phyloP scores from a whole-genome alignment of 2,797 vertebrate species.

The Peromyscus attwateri region DNA sequence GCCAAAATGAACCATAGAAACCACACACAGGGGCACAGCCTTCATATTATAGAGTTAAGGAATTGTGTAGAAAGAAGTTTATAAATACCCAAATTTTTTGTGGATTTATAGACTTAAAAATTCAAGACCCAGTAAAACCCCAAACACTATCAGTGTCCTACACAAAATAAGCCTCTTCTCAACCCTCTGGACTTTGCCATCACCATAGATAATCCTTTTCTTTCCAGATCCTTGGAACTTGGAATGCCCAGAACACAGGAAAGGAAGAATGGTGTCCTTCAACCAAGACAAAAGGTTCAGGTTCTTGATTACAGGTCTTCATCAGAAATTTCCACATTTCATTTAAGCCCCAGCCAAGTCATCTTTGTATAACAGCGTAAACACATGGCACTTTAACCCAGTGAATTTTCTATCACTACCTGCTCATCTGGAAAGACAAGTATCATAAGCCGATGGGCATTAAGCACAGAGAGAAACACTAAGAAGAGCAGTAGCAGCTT shows the following conservation, averaged over 20 bases:
- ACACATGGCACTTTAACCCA: conserved; percentile 2
- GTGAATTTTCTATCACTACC: conserved; percentile 18
- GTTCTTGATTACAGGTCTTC: background rate
- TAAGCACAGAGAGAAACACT: background rate
- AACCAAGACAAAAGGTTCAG: background rate
- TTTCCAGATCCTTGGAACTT: background rate
- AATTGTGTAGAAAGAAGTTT: background rate
- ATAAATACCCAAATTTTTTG: background rate
- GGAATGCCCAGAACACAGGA: background rate
- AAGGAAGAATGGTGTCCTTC: background rate
- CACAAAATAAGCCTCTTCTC: background rate
- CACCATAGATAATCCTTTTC: background rate
- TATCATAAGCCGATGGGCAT: background rate
- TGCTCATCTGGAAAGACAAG: conserved; percentile 39
- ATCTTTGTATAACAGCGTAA: background rate
- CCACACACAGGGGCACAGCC: background rate
- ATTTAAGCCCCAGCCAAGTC: background rate
- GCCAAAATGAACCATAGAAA: background rate
- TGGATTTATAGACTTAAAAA: background rate
- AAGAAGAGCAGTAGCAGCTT: background rate
- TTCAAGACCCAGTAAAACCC: background rate
- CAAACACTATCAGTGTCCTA: background rate
- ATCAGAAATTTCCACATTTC: background rate
- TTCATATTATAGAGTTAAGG: background rate
- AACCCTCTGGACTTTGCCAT: background rate